Evolutionary conservation across 2,888 invertebrate species (phyloP).

Genomic region (Zonitis immaculata): DNA sequence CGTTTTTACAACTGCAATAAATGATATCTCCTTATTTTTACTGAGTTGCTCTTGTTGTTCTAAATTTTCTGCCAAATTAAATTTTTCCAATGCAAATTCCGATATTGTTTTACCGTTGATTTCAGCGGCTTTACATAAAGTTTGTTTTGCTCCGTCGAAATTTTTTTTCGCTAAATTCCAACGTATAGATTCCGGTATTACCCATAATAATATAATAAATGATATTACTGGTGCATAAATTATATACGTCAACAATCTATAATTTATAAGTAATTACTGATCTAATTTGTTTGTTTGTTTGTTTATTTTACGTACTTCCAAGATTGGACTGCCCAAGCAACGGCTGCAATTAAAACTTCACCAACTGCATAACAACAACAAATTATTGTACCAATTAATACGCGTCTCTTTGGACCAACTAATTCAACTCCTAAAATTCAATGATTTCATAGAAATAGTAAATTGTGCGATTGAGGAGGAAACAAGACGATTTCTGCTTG

Average conservation of each 20-base stretch:
- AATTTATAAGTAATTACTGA: too few species aligned
- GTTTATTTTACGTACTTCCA: conserved; percentile 69
- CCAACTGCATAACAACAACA: conserved; percentile 69
- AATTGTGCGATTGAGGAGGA: too few species aligned
- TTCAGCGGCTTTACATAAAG: conserved; percentile 58
- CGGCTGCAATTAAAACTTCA: conserved; percentile 60
- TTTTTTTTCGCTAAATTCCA: conserved; percentile 67
- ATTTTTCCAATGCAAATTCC: conserved; percentile 38
- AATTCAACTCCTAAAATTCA: too few species aligned
- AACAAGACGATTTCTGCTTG: too few species aligned
- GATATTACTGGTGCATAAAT: conserved; percentile 65
- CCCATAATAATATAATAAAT: conserved; percentile 62
- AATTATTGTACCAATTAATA: conserved; percentile 65
- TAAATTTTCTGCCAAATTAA: conserved; percentile 20
- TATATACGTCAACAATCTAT: conserved; percentile 33
- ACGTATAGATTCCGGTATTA: conserved; percentile 68
- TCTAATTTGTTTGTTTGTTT: too few species aligned
- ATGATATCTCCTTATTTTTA: too few species aligned
- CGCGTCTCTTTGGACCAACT: conserved; percentile 68
- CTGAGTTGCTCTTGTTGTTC: too few species aligned
- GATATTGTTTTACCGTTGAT: conserved; percentile 52
- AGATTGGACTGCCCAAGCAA: conserved; percentile 62
- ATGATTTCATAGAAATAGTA: too few species aligned
- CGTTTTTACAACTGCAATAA: conserved; percentile 52
- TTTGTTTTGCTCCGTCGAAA: conserved; percentile 53